phyloP scores from a whole-genome alignment of 2,113 vertebrate species.

The Onychorhynchus coronatus region DNA sequence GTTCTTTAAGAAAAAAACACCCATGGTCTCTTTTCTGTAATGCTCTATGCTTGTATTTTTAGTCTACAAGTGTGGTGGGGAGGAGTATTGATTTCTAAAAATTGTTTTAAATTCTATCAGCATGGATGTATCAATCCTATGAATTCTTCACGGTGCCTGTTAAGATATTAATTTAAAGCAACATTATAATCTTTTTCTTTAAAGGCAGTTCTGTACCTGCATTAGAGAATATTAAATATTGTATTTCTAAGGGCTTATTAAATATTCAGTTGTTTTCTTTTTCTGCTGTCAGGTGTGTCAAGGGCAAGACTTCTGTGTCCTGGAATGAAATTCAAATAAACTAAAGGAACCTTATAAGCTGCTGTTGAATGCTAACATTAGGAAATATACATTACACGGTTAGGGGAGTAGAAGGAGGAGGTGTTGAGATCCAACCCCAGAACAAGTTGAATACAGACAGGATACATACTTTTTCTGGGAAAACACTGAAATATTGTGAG shows the following conservation, averaged over 20 bases:
- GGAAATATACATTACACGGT: background rate
- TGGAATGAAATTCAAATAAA: constrained; percentile 32
- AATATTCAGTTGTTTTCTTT: constrained; percentile 69
- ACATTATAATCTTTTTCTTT: background rate
- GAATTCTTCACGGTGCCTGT: background rate
- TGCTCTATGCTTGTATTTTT: background rate
- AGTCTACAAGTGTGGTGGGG: background rate
- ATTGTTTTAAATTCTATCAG: background rate
- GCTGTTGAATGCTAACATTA: background rate
- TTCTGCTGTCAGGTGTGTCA: constrained; percentile 47
- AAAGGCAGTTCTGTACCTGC: constrained; percentile 8
- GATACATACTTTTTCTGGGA: background rate
- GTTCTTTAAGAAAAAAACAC: background rate
- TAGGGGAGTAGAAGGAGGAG: background rate
- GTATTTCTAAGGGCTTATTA: constrained; percentile 66
- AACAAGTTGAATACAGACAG: background rate
- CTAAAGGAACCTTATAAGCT: constrained; percentile 30
- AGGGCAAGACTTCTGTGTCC: constrained; percentile 50
- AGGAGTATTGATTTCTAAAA: background rate
- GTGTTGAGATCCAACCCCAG: background rate
- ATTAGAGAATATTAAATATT: constrained; percentile 62
- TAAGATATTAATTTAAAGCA: constrained; percentile 8
- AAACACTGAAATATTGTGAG: background rate
- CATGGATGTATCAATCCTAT: background rate
- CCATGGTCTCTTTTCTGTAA: background rate